Evolutionary conservation across 1,140 invertebrate genomes (phyloP).

Genomic region (Rhyzopertha dominica): DNA sequence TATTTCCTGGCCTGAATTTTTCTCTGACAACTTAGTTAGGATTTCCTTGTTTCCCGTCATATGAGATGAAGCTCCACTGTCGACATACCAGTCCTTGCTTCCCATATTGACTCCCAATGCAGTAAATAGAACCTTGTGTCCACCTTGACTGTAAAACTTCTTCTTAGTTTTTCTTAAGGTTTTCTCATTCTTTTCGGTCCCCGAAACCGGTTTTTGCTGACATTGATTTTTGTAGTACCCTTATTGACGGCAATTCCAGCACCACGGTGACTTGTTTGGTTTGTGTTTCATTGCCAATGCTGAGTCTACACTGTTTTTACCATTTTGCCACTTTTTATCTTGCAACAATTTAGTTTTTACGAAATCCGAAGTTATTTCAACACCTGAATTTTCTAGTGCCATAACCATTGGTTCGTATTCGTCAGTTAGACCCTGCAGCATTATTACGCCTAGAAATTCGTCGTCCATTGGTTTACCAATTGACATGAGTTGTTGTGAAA

Average conservation of each 20-base stretch:
- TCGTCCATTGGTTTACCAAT: constrained; percentile 22
- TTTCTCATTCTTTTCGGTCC: too few relatives aligned
- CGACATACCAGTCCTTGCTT: constrained; percentile 28
- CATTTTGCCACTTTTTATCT: constrained; percentile 28
- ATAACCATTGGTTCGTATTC: constrained; percentile 32
- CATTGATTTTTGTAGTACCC: too few relatives aligned
- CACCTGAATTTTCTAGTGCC: constrained; percentile 34
- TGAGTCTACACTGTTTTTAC: too few relatives aligned
- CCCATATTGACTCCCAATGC: too few relatives aligned
- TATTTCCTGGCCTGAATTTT: constrained; percentile 12
- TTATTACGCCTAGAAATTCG: constrained; percentile 21
- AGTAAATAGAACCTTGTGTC: too few relatives aligned
- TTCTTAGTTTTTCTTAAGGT: too few relatives aligned
- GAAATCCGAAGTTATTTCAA: constrained; percentile 25
- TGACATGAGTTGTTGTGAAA: constrained; percentile 5
- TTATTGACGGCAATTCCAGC: too few relatives aligned
- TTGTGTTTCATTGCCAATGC: too few relatives aligned
- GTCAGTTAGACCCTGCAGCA: constrained; percentile 22
- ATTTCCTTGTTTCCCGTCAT: constrained; percentile 18
- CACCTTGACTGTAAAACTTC: too few relatives aligned
- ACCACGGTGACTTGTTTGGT: too few relatives aligned
- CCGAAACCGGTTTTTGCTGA: too few relatives aligned
- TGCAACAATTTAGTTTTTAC: constrained; percentile 35
- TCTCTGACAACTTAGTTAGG: constrained; percentile 6
- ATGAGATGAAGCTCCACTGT: constrained; percentile 22